Evolutionary conservation across 64 coral and sea anemone genomes (phyloP), one percentile per base, ranked within the genome.

Genomic region (Catalaphyllia jardinei): DNA sequence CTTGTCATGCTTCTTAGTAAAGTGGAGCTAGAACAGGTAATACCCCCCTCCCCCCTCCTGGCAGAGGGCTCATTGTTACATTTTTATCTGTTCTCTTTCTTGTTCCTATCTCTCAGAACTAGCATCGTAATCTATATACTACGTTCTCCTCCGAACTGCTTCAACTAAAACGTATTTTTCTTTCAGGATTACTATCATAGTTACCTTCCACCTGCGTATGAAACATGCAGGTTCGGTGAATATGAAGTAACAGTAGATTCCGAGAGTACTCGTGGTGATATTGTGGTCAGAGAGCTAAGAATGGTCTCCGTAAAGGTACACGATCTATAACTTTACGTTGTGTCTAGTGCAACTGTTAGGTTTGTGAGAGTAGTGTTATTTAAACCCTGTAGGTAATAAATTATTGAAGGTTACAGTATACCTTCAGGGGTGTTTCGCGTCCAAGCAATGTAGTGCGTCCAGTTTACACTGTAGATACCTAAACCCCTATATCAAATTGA

Each of bases 241-340:
- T 96, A 96, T 62, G 95, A 96, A 31, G 95, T 96, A 15, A 96
- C 95, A 9, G 67, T 93, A n/a, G 95, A 96, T 64, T 93, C 88
- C 1, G 83, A 93, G 30, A 79, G 28, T 50, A 91, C 95, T 22
- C 87, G 82, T 38, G 95, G 95, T 30, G 95, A 96, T 63, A 79
- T 96, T 61, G 86, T 93, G 30, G 76, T 93, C 31, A 92, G 67
- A 63, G 88, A 96, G 52, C 69, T 96, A 25, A 90, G 87, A 77
- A 93, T 96, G 91, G 93, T 89, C 29, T 87, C 85, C 46, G 55
- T 93, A 12, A 92, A 92, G 87, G 87, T 90, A 78, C 4, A 55
- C 5, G 0, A 22, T 39, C 38, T 39, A 39, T 4, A 39, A 59
- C 1, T 30, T 19, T 20, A 78, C 20, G 22, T 67, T 67, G 8